phyloP scores from a whole-genome alignment of 2,797 vertebrate genomes.

The Hippocampus kuda region DNA sequence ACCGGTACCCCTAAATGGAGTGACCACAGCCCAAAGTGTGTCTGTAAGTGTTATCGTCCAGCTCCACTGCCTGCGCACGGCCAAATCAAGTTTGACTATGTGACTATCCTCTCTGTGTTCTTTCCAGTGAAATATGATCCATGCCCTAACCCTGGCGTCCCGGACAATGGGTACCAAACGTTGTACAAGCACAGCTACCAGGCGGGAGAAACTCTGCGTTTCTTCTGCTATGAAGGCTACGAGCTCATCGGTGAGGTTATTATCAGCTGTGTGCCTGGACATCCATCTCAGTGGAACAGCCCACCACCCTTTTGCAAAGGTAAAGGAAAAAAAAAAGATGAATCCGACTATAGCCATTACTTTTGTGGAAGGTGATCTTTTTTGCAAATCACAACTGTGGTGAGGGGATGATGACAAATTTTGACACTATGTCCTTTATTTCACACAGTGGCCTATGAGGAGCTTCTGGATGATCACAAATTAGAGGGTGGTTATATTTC shows the following conservation, averaged over 20 bases:
- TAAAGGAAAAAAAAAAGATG: slow-evolving; percentile 25
- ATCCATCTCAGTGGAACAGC: slow-evolving; percentile 88
- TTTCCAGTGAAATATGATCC: slow-evolving; percentile 79
- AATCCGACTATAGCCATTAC: neutral
- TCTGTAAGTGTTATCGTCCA: slow-evolving; percentile 70
- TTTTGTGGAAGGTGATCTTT: neutral
- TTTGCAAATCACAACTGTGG: neutral
- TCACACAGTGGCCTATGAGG: slow-evolving; percentile 79
- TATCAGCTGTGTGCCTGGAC: slow-evolving; percentile 82
- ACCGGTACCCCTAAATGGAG: slow-evolving; percentile 89
- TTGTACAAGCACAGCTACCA: slow-evolving; percentile 90
- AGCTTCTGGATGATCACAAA: slow-evolving; percentile 83
- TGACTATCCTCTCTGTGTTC: neutral
- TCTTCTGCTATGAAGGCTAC: slow-evolving; percentile 91
- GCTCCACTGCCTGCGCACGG: neutral
- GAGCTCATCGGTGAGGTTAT: slow-evolving; percentile 88
- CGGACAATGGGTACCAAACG: slow-evolving; percentile 88
- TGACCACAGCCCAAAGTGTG: slow-evolving; percentile 86
- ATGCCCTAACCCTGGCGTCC: slow-evolving; percentile 85
- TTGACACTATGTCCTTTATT: slow-evolving; percentile 12
- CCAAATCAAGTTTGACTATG: neutral
- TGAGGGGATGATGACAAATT: neutral
- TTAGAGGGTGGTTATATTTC: slow-evolving; percentile 69
- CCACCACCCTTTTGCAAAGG: slow-evolving; percentile 89
- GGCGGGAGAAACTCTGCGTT: slow-evolving; percentile 83